Base-by-base conservation (phyloP, 2,888 invertebrate species). In the Criorhina ranunculi region DNA sequence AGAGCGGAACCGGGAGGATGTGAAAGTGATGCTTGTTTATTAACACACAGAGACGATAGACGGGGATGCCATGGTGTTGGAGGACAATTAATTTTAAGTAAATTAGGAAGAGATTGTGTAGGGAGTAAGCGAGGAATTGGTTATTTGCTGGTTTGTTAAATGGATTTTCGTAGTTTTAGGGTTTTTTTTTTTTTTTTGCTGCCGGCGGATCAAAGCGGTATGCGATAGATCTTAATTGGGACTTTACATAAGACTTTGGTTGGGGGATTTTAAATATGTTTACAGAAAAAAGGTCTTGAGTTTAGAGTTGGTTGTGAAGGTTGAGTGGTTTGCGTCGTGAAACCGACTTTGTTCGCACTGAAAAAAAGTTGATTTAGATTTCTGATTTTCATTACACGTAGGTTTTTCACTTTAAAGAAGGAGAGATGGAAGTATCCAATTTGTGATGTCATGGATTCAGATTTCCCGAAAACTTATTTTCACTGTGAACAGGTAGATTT, bases 21-120 rank as follows among this genome's bases (percentile, higher is more conserved):
- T 66, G 60, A 80, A 72, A 73, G 66, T 73, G 59, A 51, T 73
- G 73, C 60, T 69, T 77, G 57, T 78, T 67, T 75, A 60, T 44
- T 33, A 78, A 76, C 40, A 76, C 76, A 66, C n/a, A n/a, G n/a
- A n/a, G n/a, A n/a, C n/a, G n/a, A n/a, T n/a, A n/a, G n/a, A 29
- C 15, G 24, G 15, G 33, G 60, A 64, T 4, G 55, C 49, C 15
- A 33, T 57, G 31, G 49, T 31, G 49, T 60, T 59, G 51, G 60
- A 49, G 57, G 69, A 76, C 67, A 76, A 81, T 81, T 81, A 81
- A 76, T 76, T 81, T 51, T 75, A 69, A 76, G 76, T 81, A 81
- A 76, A 81, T 81, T 76, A 81, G 62, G 66, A 69, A 33, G 55
- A 62, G 53, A 73, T 73, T 73, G 35, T 12, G 7, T 31, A 19